Base-by-base conservation (phyloP, 1,140 invertebrate genomes). In the Cotesia chilonis region DNA sequence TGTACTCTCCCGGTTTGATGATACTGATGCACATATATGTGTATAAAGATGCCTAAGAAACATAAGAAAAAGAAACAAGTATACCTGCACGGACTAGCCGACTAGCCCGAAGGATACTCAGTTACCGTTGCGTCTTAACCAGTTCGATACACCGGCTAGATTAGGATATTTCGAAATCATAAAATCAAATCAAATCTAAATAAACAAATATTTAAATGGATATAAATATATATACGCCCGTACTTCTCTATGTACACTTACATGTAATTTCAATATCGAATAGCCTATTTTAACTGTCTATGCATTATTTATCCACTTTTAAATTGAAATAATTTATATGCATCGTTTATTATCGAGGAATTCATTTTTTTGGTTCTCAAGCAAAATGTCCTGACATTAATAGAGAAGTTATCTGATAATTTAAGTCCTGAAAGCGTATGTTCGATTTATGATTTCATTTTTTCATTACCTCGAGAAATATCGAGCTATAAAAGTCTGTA, bases 41-140 rank as follows among this genome's bases (percentile, higher is more conserved):
- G n/a, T 66, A 47, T 57, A 69, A 57, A 38, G 68, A 59, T 9
- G 47, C 37, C 5, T 28, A 41, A 57, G 66, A 68, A 14, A 14
- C n/a, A 37, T 14, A 54, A 35, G 51, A 37, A 69, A 35, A 14
- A 69, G 52, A 36, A 69, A 20, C 17, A 41, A 59, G 20, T 12
- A 57, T 14, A 61, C 41, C 6, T 14, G 41, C 28, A 28, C 28
- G 28, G 28, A 28, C 28, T 28, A 28, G 28, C 1, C 3, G 28
- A 28, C 28, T 28, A 28, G 20, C 10, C 38, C 9, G 7, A 17
- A 47, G 38, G 38, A 14, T 61, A 14, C 38, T 20, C 0, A 68
- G 57, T 78, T 83, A 82, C 81, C 81, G 81, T 83, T 83, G 78
- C 76, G 72, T 64, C 51, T 80, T 79, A 78, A 73, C 76, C 72